Percentiles rank a stretch among this genome's conserved stretches.
These are phyloP conservation scores for Xylota segnis DNA, from an alignment of 2,888 invertebrate genomes.

Conservation along the genomic window DNA sequence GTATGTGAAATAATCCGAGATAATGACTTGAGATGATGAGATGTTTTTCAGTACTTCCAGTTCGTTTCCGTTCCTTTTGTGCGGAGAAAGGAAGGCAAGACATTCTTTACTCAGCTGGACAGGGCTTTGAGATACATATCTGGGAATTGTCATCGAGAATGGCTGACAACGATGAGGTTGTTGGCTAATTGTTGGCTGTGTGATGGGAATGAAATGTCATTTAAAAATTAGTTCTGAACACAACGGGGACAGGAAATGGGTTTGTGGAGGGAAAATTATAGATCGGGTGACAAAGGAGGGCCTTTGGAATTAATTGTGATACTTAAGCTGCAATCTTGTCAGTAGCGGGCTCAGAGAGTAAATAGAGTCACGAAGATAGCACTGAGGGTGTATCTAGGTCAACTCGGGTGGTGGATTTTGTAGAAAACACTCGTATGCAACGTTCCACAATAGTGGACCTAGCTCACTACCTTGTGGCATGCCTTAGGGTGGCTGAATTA, in stretches of 20 bases:
- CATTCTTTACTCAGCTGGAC: neutral
- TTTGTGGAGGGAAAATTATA: neutral
- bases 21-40: conserved; percentile 45
- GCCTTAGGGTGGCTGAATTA: too few species aligned
- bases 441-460: too few species aligned
- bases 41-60: conserved; percentile 26
- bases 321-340: too few species aligned
- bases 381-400: too few species aligned
- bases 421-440: too few species aligned
- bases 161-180: conserved; percentile 8
- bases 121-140: neutral
- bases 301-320: neutral
- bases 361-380: too few species aligned
- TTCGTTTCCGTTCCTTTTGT: conserved; percentile 51
- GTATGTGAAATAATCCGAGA: conserved; percentile 36
- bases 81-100: neutral
- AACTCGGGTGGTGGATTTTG: too few species aligned
- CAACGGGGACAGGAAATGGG: conserved; percentile 10
- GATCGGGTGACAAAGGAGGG: neutral
- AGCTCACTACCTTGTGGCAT: too few species aligned
- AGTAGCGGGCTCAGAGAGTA: too few species aligned
- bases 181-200: conserved; percentile 5
- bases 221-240: conserved; percentile 2
- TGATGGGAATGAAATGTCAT: conserved; percentile 8
- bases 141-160: neutral